A percentile compares a stretch with the other conserved stretches of the same genome.
These are phyloP conservation scores for Oreochromis tanganicae DNA, from an alignment of 2,113 vertebrate species.

Conservation along the genomic window DNA sequence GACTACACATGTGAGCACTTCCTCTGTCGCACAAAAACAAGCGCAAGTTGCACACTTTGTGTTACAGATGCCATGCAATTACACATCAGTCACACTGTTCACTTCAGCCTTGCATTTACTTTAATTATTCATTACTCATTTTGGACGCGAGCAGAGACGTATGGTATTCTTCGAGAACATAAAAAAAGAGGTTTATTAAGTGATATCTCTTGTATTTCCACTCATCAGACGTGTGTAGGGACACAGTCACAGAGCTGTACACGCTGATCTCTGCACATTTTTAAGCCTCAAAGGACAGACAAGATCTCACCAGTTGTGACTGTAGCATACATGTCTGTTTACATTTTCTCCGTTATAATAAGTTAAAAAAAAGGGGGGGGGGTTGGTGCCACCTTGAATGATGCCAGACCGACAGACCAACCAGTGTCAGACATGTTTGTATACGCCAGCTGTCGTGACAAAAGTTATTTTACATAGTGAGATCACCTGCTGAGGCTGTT, in stretches of 20 bases:
- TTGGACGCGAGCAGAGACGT: not conserved
- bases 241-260: not conserved
- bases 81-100: not conserved
- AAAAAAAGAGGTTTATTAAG: slow-evolving; percentile 12
- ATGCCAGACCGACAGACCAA: not conserved
- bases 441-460: not conserved
- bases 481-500: slow-evolving; percentile 1
- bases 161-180: not conserved
- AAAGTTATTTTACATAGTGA: not conserved
- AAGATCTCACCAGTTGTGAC: not conserved
- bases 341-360: not conserved
- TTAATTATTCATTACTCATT: slow-evolving; percentile 33
- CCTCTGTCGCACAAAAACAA: slow-evolving; percentile 10
- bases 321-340: not conserved
- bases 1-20: not conserved
- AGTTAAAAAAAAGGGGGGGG: not conserved
- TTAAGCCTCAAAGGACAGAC: not conserved
- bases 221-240: not conserved
- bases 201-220: slow-evolving; percentile 37
- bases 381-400: not conserved
- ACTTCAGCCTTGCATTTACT: slow-evolving; percentile 8
- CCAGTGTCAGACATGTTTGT: not conserved
- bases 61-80: not conserved
- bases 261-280: not conserved
- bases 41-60: not conserved